phyloP scores from a whole-genome alignment of 1,140 invertebrate genomes.

The Aphelinus certus region DNA sequence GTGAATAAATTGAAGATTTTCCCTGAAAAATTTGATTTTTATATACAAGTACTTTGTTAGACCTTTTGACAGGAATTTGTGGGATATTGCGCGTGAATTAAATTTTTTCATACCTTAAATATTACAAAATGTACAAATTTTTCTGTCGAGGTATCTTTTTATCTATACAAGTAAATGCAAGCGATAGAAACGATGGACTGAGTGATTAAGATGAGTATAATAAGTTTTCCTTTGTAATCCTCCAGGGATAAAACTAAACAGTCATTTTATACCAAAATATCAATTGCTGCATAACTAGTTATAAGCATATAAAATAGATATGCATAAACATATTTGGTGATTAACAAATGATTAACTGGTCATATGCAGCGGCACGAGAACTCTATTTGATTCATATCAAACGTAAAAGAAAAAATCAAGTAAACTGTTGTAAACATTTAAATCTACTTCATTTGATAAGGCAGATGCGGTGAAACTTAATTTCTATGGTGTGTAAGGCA shows the following conservation, averaged over 20 bases:
- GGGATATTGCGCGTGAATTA: conserved; percentile 19
- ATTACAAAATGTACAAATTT: conserved; percentile 31
- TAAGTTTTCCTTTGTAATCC: conserved; percentile 24
- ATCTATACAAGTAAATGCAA: conserved; percentile 25
- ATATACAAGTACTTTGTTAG: conserved; percentile 21
- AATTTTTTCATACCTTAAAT: conserved; percentile 23
- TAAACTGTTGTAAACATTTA: conserved; percentile 2
- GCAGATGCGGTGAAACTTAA: neutral
- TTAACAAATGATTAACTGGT: conserved; percentile 30
- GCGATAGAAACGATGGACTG: conserved; percentile 28
- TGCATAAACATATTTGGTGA: conserved; percentile 32
- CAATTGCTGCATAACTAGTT: conserved; percentile 36
- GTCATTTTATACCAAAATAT: conserved; percentile 55
- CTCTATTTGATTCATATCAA: conserved; percentile 27
- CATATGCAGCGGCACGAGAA: conserved; percentile 9
- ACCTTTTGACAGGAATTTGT: conserved; percentile 4
- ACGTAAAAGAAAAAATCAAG: conserved; percentile 42
- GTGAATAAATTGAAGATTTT: conserved; percentile 19
- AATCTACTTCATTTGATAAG: conserved; percentile 4
- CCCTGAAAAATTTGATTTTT: conserved; percentile 24
- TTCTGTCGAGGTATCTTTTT: conserved; percentile 29
- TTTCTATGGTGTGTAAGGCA: conserved; percentile 7
- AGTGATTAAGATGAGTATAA: conserved; percentile 19
- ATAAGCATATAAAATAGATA: conserved; percentile 32
- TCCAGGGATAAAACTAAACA: conserved; percentile 33